phyloP scores from a whole-genome alignment of 2,888 invertebrate species.

The Drosophila engyochracea region DNA sequence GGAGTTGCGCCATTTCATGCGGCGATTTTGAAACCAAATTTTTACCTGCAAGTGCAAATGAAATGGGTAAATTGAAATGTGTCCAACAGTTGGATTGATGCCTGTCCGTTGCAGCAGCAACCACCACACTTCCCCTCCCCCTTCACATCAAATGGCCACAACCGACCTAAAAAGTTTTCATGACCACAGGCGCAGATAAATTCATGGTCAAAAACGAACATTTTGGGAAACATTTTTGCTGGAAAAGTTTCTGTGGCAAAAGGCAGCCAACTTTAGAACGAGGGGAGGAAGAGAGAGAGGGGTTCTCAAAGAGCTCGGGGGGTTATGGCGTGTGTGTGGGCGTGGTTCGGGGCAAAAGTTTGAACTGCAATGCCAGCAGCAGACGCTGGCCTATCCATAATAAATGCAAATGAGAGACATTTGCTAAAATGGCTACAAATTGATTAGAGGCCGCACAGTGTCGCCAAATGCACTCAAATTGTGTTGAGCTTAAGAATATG shows the following conservation, averaged over 20 bases:
- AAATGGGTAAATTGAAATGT: conserved; percentile 62
- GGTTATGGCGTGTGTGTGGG: conserved; percentile 60
- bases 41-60: conserved; percentile 86
- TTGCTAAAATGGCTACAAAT: conserved; percentile 79
- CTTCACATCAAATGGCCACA: background rate
- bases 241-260: conserved; percentile 49
- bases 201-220: conserved; percentile 57
- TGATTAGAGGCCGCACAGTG: conserved; percentile 78
- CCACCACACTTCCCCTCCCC: background rate
- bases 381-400: conserved; percentile 76
- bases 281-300: background rate
- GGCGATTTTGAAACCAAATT: conserved; percentile 96
- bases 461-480: background rate
- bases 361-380: conserved; percentile 78
- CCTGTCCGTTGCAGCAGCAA: conserved; percentile 52
- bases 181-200: conserved; percentile 61
- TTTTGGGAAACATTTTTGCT: conserved; percentile 41
- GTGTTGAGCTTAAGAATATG: background rate
- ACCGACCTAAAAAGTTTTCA: conserved; percentile 52
- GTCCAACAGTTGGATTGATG: conserved; percentile 55
- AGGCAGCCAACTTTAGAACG: background rate
- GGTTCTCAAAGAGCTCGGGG: background rate
- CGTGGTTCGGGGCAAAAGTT: conserved; percentile 66
- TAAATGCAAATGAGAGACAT: conserved; percentile 82
- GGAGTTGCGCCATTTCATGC: conserved; percentile 99